Conservation (phyloP, 2,113 vertebrate genomes). For the Perca flavescens region DNA sequence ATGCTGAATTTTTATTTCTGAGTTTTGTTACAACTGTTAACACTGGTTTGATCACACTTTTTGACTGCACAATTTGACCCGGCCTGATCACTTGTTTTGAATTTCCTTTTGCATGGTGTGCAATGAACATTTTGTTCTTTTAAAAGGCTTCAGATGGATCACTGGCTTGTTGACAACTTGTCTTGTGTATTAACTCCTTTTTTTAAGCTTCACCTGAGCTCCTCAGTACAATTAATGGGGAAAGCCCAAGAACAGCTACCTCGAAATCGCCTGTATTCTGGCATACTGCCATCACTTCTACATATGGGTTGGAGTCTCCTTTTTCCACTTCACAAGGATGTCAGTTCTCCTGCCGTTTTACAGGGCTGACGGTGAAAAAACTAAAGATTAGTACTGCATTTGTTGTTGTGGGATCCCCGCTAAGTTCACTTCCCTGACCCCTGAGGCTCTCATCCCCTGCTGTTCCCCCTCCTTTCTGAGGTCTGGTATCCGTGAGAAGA, state of each 20-base stretch:
- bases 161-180: neutral
- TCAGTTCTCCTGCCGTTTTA: slow-evolving; percentile 60
- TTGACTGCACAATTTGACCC: neutral
- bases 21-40: neutral
- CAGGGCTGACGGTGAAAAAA: slow-evolving; percentile 48
- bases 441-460: slow-evolving; percentile 67
- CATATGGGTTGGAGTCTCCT: neutral
- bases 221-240: neutral
- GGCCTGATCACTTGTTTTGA: slow-evolving; percentile 49
- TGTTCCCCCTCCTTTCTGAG: slow-evolving; percentile 65
- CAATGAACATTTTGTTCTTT: slow-evolving; percentile 41
- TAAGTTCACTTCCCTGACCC: slow-evolving; percentile 83
- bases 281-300: neutral
- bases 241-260: slow-evolving; percentile 15
- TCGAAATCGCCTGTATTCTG: slow-evolving; percentile 6
- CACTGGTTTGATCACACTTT: neutral
- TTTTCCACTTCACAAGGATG: slow-evolving; percentile 41
- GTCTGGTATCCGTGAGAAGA: slow-evolving; percentile 81
- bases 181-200: neutral
- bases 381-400: slow-evolving; percentile 69
- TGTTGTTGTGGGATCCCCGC: slow-evolving; percentile 79
- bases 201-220: slow-evolving; percentile 23
- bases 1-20: neutral
- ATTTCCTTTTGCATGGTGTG: slow-evolving; percentile 38
- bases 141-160: slow-evolving; percentile 52